Evolutionary conservation across 1,140 invertebrate genomes (phyloP).

Genomic region (Thaumatotibia leucotreta): DNA sequence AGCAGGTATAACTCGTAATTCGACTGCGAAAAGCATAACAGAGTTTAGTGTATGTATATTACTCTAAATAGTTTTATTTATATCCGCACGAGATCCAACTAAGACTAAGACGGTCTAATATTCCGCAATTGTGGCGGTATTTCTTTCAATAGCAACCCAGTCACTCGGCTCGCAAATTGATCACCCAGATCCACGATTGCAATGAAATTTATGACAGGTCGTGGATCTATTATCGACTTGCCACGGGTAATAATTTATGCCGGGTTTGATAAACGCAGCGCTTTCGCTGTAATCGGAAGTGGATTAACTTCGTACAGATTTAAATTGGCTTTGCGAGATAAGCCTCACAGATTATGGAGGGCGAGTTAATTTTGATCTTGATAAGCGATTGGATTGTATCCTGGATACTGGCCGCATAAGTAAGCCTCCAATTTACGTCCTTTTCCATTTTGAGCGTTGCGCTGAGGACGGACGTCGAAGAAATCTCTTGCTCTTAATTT

Average conservation of each 20-base stretch:
- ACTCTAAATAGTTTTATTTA: not conserved
- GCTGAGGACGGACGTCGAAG: no score
- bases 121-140: not conserved
- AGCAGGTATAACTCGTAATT: not conserved
- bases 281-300: conserved; percentile 26
- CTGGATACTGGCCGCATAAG: not conserved
- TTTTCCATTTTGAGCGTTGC: no score
- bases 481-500: no score
- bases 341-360: not conserved
- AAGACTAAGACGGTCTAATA: not conserved
- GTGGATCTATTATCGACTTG: conserved; percentile 61
- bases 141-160: not conserved
- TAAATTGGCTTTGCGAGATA: conserved; percentile 9
- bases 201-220: conserved; percentile 70
- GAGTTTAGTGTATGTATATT: not conserved
- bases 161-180: conserved; percentile 40
- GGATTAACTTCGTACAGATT: conserved; percentile 20
- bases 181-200: conserved; percentile 67
- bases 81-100: not conserved
- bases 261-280: conserved; percentile 29
- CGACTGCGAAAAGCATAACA: not conserved
- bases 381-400: not conserved
- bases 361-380: conserved; percentile 4
- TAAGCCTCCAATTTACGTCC: not conserved
- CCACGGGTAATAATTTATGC: conserved; percentile 19